These are phyloP conservation scores for Pristionchus arcanus DNA, from an alignment of 2,888 invertebrate genomes.

Conservation along the genomic window DNA sequence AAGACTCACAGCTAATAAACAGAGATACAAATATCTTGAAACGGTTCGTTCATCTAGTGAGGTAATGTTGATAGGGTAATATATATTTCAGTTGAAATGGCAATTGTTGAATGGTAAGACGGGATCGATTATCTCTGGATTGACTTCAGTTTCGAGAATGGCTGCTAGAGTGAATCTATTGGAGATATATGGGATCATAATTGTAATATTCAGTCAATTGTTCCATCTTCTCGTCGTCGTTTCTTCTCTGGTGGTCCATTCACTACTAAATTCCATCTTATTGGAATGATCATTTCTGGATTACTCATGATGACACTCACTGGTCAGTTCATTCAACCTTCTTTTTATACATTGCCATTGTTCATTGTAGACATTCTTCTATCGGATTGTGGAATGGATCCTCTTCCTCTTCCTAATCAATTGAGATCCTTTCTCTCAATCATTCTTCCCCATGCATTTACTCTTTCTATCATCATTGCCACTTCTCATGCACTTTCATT, in stretches of 20 bases:
- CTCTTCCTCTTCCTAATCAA: conserved; percentile 32
- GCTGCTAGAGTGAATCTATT: not conserved
- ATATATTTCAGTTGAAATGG: conserved; percentile 28
- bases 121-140: conserved; percentile 20
- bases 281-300: conserved; percentile 53
- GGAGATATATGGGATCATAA: not conserved
- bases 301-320: conserved; percentile 24
- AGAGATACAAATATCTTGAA: conserved; percentile 23
- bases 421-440: not conserved
- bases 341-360: not conserved
- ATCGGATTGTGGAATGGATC: not conserved
- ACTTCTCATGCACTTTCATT: not conserved
- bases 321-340: not conserved
- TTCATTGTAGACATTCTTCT: conserved; percentile 39
- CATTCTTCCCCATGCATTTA: not conserved
- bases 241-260: conserved; percentile 64
- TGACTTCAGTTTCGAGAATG: conserved; percentile 32
- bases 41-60: not conserved
- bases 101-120: too few relatives aligned
- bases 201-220: not conserved
- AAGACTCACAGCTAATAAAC: conserved; percentile 59
- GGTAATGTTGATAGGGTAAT: not conserved
- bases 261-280: conserved; percentile 57
- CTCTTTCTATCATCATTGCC: not conserved
- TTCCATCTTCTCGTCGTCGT: conserved; percentile 46